Conservation (phyloP, 2,888 invertebrate genomes). For the Brenthis ino region DNA sequence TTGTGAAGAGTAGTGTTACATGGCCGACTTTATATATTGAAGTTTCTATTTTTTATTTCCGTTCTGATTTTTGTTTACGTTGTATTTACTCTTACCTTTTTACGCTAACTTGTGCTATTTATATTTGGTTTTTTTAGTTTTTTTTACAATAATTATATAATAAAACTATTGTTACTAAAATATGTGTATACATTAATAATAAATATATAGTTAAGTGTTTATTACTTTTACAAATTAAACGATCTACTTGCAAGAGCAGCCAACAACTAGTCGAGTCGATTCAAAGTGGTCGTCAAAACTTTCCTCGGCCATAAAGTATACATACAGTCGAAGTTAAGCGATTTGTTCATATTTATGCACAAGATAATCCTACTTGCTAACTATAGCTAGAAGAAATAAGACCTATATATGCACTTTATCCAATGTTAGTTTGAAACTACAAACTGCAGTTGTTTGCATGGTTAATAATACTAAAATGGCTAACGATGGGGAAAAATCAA, state of each 20-base stretch:
- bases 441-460: conserved; percentile 41
- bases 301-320: conserved; percentile 38
- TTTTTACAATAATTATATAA: not conserved
- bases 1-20: conserved; percentile 58
- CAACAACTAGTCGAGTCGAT: conserved; percentile 31
- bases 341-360: conserved; percentile 40
- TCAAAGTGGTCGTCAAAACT: conserved; percentile 38
- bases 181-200: not conserved
- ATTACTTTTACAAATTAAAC: conserved; percentile 30
- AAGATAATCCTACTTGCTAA: conserved; percentile 34
- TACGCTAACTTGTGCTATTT: not conserved
- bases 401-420: conserved; percentile 39
- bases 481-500: conserved; percentile 33
- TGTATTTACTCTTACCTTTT: conserved; percentile 1
- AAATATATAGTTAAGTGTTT: conserved; percentile 2
- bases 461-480: conserved; percentile 40
- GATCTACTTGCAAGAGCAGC: conserved; percentile 23
- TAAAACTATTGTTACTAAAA: not conserved
- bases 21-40: conserved; percentile 63
- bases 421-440: conserved; percentile 45
- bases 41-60: conserved; percentile 36
- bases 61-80: not conserved
- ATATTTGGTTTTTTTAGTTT: not conserved
- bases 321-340: conserved; percentile 37
- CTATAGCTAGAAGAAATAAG: conserved; percentile 36